Evolutionary conservation across 2,113 vertebrate species (phyloP), one percentile per base, ranked within the genome.

Genomic region (Acrocephalus arundinaceus): DNA sequence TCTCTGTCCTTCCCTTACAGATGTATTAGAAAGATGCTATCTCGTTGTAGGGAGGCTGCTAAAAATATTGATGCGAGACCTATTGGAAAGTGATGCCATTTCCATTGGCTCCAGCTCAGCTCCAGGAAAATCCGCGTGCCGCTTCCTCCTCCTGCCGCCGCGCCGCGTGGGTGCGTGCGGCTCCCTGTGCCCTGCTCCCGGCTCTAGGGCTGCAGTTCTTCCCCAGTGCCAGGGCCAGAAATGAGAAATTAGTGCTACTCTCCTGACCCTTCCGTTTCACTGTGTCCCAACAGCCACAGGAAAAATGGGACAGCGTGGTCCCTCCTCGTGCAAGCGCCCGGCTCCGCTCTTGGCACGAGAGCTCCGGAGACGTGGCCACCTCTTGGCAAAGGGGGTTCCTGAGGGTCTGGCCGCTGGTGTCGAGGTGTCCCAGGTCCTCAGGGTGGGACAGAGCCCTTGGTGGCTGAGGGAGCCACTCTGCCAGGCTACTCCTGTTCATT

Each of bases 1-100:
- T 85, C 93, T 54, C 92, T 49, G 66, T 75, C 88, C 90, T 92
- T 87, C 30, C 82, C 94, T 65, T 90, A 39, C 94, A 62, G 87
- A 95, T 79, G 85, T 85, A 79, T 89, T 82, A 95, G 89, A 76
- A 80, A 96, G 94, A 96, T 90, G 78, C 66, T 95, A 87, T 96
- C 93, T 91, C 3, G 6, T 13, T 6, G 39, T 43, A 83, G 85
- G 87, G 86, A 91, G 87, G 89, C 71, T 94, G 85, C 78, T 93
- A 82, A 85, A 96, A 91, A 96, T 92, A 82, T n/a, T 93, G 94
- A 75, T 93, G 96, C 8, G 65, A 96, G 89, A 94, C 94, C 94
- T 74, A 71, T 87, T 14, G 39, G 89, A 52, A 92, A 95, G 65
- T 80, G 59, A 88, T 76, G 94, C 85, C 63, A 31, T 94, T 95